Percentiles rank a stretch among this genome's conserved stretches.
These are phyloP conservation scores for Podotricha telesiphe DNA, from an alignment of 2,888 invertebrate genomes.

Conservation along the genomic window DNA sequence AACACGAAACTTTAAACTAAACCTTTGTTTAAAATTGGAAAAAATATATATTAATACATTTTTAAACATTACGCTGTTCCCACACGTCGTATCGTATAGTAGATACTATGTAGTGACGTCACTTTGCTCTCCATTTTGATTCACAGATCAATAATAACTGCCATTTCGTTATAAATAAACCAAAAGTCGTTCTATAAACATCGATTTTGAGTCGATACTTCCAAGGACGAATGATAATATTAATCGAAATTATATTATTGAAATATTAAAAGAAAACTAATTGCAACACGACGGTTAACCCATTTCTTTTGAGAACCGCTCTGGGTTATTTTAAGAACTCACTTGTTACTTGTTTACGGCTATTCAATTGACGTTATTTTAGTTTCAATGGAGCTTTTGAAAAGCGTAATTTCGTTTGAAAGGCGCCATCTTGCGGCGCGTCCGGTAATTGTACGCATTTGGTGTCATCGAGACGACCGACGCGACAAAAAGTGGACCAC, in stretches of 20 bases:
- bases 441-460: constrained; percentile 41
- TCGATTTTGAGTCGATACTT: not conserved
- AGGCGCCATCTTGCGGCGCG: constrained; percentile 44
- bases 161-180: not conserved
- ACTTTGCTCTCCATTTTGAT: too few species aligned
- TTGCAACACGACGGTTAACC: constrained; percentile 26
- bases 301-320: constrained; percentile 37
- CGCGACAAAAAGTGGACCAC: constrained; percentile 3
- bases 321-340: constrained; percentile 39
- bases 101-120: not conserved
- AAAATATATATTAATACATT: not conserved
- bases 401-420: constrained; percentile 44
- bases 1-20: not conserved
- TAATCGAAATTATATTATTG: not conserved
- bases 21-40: not conserved
- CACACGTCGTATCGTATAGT: not conserved
- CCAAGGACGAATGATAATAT: not conserved
- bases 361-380: constrained; percentile 42
- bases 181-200: not conserved
- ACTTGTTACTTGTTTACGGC: constrained; percentile 40
- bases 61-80: not conserved
- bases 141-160: too few species aligned
- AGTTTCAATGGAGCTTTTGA: constrained; percentile 52
- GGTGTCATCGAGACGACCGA: constrained; percentile 22
- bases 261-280: constrained; percentile 3